Evolutionary conservation across 2,888 invertebrate genomes (phyloP).

Genomic region (Tridacna crocea): DNA sequence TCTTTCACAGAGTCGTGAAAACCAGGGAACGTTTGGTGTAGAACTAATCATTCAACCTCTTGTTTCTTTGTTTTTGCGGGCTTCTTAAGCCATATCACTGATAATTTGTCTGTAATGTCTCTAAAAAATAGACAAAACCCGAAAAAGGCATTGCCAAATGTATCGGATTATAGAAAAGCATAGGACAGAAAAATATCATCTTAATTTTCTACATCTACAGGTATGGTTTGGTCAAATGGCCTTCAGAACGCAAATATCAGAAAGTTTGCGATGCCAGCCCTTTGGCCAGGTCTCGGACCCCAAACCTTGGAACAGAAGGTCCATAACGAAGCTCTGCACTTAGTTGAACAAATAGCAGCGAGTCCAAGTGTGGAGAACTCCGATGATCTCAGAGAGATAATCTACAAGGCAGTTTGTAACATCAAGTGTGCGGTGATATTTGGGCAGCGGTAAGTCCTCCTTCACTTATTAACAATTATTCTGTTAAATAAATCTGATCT

Average conservation of each 20-base stretch:
- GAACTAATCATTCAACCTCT: too few relatives aligned
- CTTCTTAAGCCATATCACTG: too few relatives aligned
- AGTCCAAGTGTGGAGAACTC: slow-evolving; percentile 29
- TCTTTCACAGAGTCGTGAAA: too few relatives aligned
- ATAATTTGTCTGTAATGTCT: too few relatives aligned
- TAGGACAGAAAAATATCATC: too few relatives aligned
- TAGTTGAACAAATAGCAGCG: slow-evolving; percentile 21
- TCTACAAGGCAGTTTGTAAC: slow-evolving; percentile 51
- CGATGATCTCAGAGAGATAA: slow-evolving; percentile 29
- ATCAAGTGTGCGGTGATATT: slow-evolving; percentile 55
- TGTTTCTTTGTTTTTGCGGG: too few relatives aligned
- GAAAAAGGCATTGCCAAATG: too few relatives aligned
- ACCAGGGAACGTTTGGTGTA: neutral
- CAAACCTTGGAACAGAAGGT: slow-evolving; percentile 44
- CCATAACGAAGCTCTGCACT: slow-evolving; percentile 39
- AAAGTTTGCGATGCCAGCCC: slow-evolving; percentile 37
- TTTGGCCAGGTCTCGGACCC: slow-evolving; percentile 43
- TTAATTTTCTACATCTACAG: slow-evolving; percentile 14
- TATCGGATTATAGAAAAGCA: too few relatives aligned
- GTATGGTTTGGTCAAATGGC: slow-evolving; percentile 61
- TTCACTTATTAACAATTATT: neutral
- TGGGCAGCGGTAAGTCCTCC: slow-evolving; percentile 41
- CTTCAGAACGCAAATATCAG: slow-evolving; percentile 39
- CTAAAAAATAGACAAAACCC: too few relatives aligned
- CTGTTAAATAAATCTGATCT: too few relatives aligned